Conservation (phyloP, 2,888 invertebrate species). For the Chloromyia formosa region DNA sequence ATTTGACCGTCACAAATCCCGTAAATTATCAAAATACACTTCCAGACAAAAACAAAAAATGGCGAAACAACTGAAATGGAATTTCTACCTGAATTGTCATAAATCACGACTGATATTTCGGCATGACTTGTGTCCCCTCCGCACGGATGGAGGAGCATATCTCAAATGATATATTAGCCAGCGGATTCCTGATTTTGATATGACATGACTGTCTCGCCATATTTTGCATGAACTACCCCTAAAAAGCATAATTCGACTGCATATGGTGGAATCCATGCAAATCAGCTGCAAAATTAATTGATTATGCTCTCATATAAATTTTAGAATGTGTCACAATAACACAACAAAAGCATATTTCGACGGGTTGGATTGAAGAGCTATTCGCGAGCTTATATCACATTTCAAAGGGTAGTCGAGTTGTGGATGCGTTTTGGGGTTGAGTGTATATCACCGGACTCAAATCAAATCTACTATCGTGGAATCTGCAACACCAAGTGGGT, state of each 20-base stretch:
- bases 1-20: no score
- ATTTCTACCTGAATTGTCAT: no score
- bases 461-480: not conserved
- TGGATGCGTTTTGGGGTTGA: not conserved
- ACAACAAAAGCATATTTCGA: not conserved
- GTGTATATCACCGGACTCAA: not conserved
- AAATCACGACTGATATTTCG: no score
- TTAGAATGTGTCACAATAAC: not conserved
- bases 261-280: slow-evolving; percentile 3
- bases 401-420: not conserved
- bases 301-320: not conserved
- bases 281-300: slow-evolving; percentile 10
- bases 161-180: not conserved
- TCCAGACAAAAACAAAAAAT: no score
- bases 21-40: no score
- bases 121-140: not conserved
- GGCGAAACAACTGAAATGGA: no score
- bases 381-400: not conserved
- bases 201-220: not conserved
- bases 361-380: no score
- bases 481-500: not conserved
- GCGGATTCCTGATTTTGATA: not conserved
- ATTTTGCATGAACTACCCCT: not conserved
- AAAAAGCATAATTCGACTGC: not conserved
- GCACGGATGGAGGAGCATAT: not conserved